These are phyloP conservation scores for human (Homo sapiens) DNA, from an alignment of 2,113 vertebrate genomes.

Conservation along the genomic window GRCh38 chr14:73451501-73452000, in stretches of 20 bases:
- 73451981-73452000: too few species aligned
- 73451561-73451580: not conserved
- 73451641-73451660: not conserved
- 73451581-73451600: not conserved
- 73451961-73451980: not conserved
- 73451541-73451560: not conserved
- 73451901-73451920: conserved; percentile 47
- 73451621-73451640: not conserved
- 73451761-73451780: not conserved
- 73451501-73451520: not conserved
- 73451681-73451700: not conserved
- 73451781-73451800: not conserved
- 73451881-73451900: conserved; percentile 38
- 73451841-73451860: not conserved
- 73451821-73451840: conserved; percentile 34
- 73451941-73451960: conserved; percentile 15
- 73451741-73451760: not conserved
- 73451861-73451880: conserved; percentile 33
- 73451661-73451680: not conserved
- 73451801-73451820: not conserved
- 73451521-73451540: not conserved
- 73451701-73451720: conserved; percentile 4
- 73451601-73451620: not conserved
- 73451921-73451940: conserved; percentile 24
- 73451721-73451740: not conserved